Evolutionary conservation across 2,888 invertebrate genomes (phyloP), one percentile per base, ranked within the genome.

Genomic region (Criorhina ranunculi): DNA sequence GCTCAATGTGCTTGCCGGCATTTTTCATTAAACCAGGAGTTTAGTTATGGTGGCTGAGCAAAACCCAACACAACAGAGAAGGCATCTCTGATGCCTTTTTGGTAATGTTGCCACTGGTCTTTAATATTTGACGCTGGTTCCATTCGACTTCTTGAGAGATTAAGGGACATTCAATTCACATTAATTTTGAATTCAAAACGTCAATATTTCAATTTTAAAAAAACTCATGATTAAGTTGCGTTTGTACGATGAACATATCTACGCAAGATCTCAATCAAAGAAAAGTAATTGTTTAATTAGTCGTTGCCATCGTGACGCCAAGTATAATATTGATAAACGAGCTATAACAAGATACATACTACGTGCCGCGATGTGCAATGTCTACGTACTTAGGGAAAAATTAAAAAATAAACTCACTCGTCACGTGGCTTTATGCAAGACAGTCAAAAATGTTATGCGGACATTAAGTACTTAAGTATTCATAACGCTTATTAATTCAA

Each of bases 341-440:
- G 12, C 33, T 17, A 11, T 15, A 19, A 42, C 44, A 40, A 51
- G 40, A 33, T 33, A 69, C 44, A 31, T 42, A 60, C 17, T 31
- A 53, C 46, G 59, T 59, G 60, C 11, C 37, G 37, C 42, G 5
- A 40, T 75, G 33, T 60, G 44, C 40, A 76, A 69, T 24, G 24
- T 24, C 24, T 42, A 35, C 33, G 24, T 15, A 55, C 33, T 33
- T 15, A 55, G 5, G 42, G 31, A 57, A 59, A 35, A 42, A 6
- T 49, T 76, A 51, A 24, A 24, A 62, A 51, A 33, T 15, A 66
- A 51, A 69, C 31, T 24, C 64, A 59, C 42, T 51, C 37, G 44
- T 55, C 67, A 67, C 78, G 60, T 78, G 72, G 40, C 37, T 29
- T 78, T 78, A 73, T 67, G 78, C 57, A 83, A 83, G n/a, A n/a